Evolutionary conservation across 2,113 vertebrate species (phyloP), one percentile per base, ranked within the genome.

Genomic region (Meriones unguiculatus): DNA sequence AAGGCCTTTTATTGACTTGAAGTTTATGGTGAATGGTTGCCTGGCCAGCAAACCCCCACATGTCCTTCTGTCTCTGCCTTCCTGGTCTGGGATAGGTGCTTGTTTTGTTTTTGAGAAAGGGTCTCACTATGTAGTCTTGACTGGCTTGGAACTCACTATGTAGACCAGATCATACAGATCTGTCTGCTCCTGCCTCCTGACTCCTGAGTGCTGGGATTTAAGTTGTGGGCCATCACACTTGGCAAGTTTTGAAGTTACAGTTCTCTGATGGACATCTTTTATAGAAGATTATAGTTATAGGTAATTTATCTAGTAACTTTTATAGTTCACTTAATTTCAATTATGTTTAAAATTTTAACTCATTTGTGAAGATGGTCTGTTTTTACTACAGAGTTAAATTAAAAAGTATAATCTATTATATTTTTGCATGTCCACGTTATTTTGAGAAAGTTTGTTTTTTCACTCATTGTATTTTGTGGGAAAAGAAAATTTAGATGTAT

Each of bases 171-270:
- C 73, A 46, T 76, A 76, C 8, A 76, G 75, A 28, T 76, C 24
- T 50, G 41, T 76, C 41, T 76, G 41, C 41, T 24, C 41, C 38
- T 76, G 41, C 2, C 32, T n/a, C 18, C 54, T 1, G 10, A 22
- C 78, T 81, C 18, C 78, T 57, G 32, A 57, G 78, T 57, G 30
- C 30, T 54, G 15, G 38, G 38, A 24, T 75, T 41, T 9, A 75
- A 41, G n/a, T 22, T 22, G n/a, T 75, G n/a, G 8, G 9, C 20
- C 15, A 12, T 54, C 30, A 54, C 30, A 80, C 17, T 25, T 80
- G 54, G 35, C 18, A 57, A 77, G 24, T 94, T 90, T 97, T 90
- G 46, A 93, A 72, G 18, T 46, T 94, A 41, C 85, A 76, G 82
- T 81, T 76, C 30, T 90, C 87, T 90, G 46, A 32, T 73, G 15